Base-by-base conservation (phyloP, 1,140 invertebrate genomes). In the Oreohelix idahoensis region DNA sequence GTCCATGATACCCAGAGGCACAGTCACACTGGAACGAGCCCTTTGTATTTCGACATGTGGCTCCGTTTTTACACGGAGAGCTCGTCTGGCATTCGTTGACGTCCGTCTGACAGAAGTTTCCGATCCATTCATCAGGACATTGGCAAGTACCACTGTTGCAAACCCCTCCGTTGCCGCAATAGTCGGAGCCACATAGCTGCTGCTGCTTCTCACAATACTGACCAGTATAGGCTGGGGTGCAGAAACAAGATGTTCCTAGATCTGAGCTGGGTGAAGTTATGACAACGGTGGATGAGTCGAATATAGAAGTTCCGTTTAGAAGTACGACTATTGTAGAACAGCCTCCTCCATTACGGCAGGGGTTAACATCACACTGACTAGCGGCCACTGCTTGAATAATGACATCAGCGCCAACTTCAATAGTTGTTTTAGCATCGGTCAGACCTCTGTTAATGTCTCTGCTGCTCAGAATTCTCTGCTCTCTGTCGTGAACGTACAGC, bases 231-330 rank as follows among this genome's bases (percentile, higher is more conserved):
- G 98, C 97, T 89, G 97, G 95, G 0, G 95, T 95, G 90, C 98
- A 99, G 84, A 95, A 96, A 92, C 98, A 99, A 83, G 95, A 85
- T 89, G 97, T 97, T 51, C 98, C 97, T 78, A 96, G 96, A 2
- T 98, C 94, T 80, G 99, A 93, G 93, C 98, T 97, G 0, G 97
- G 98, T 91, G 98, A 99, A 86, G 97, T 97, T 1, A 98, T 96
- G 15, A 96, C 96, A 95, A 96, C 35, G 96, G 96, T 90, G 96
- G 96, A 20, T 95, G 93, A 90, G 95, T 95, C 51, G 70, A 88
- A 90, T 20, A 97, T 95, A 89, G 97, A 97, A 39, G 96, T 94
- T 23, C 96, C 97, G 23, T 0, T 93, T 5, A 63, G 39, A 29
- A 88, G 83, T 29, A 71, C 79, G 15, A 90, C 79, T 29, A 85